Evolutionary conservation across 2,888 invertebrate species (phyloP), one percentile per base, ranked within the genome.

Genomic region (Leptopilina drosophilae): DNA sequence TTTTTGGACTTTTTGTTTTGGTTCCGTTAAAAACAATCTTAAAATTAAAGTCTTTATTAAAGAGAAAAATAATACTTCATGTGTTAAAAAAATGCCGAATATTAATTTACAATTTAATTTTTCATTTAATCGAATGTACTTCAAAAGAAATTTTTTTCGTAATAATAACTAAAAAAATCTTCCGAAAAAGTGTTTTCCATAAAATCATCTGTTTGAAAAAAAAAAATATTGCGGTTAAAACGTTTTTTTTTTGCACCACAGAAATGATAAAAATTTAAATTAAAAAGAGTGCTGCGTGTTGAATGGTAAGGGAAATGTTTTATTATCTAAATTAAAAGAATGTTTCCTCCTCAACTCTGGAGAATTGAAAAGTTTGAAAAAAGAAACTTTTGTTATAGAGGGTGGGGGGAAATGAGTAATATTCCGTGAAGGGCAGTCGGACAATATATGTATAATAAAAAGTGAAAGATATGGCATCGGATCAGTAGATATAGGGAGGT

Each of bases 381-480:
- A 42, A 14, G 12, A 40, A 64, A 14, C 64, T 64, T 42, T 42
- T 42, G 42, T 5, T 42, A 42, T 42, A 8, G 6, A 7, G 42
- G 42, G 42, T 8, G 42, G 42, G 42, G 42, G 64, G 64, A 59
- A 15, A 14, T 20, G 33, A 40, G 64, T 64, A 64, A 40, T 64
- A 64, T 69, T 69, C 12, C 8, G 42, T 49, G 46, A 26, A n/a
- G 53, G 69, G 69, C 14, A 56, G 53, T 53, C 9, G n/a, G 53
- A 53, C 14, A 73, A 56, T 73, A 53, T n/a, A 73, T 67, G 64
- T 67, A 46, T 73, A 73, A 53, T 73, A 42, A 42, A 42, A 26
- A 42, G 8, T 53, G 12, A 14, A n/a, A 56, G 69, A 73, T 56
- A 73, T 7, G 53, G 53, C 59, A 59, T 59, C 59, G 56, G 20